These are phyloP conservation scores for Acanthosepion esculentum DNA, from an alignment of 2,888 invertebrate species.

Conservation along the genomic window DNA sequence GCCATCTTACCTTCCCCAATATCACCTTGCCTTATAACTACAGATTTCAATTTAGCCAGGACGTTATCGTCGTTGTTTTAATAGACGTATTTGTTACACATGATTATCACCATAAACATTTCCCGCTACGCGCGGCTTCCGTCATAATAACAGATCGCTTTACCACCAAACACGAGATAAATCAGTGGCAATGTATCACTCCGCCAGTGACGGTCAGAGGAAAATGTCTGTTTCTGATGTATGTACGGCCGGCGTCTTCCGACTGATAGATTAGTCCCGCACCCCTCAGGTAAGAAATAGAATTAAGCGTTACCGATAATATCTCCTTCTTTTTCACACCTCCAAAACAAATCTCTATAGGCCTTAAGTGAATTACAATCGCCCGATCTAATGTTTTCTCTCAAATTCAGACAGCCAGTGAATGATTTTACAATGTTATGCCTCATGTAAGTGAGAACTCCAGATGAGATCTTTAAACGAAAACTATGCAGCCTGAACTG, in stretches of 20 bases:
- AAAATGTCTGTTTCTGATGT: not conserved
- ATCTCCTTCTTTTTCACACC: conserved; percentile 7
- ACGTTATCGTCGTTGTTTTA: not conserved
- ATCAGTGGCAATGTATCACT: not conserved
- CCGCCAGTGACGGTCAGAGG: not conserved
- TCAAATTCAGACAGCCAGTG: not conserved
- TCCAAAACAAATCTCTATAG: not conserved
- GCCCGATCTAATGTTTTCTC: not conserved
- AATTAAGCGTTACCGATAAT: not conserved
- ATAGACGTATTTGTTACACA: conserved; percentile 16
- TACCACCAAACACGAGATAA: not conserved
- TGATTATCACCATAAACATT: conserved; percentile 22
- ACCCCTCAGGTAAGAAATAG: conserved; percentile 6
- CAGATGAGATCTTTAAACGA: not conserved
- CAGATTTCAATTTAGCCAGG: not conserved
- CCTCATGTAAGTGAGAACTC: not conserved
- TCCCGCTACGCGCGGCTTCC: conserved; percentile 33
- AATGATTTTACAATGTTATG: not conserved
- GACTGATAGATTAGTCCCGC: not conserved
- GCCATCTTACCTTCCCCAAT: not conserved
- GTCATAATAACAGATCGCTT: conserved; percentile 20
- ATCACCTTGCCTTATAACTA: not conserved
- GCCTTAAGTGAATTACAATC: not conserved
- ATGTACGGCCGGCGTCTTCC: not conserved
- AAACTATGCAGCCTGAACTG: not conserved